phyloP scores from a whole-genome alignment of 2,113 vertebrate species.

The Cichladusa arquata region DNA sequence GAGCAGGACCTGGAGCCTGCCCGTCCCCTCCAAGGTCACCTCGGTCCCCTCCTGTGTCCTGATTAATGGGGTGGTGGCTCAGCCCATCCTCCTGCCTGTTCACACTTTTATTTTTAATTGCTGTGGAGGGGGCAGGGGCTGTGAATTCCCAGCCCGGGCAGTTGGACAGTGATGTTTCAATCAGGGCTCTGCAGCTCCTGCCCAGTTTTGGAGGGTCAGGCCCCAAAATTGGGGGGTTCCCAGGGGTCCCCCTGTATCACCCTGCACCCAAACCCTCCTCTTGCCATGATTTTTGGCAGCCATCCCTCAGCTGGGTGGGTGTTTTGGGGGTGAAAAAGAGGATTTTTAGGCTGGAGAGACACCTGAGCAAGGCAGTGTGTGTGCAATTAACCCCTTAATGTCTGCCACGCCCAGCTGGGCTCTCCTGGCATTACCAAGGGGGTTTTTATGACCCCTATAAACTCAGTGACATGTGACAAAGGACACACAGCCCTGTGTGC shows the following conservation, averaged over 20 bases:
- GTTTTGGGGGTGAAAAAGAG: not conserved
- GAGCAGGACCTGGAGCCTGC: not conserved
- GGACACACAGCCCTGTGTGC: not conserved
- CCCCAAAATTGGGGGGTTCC: accelerated
- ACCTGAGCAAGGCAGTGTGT: not conserved
- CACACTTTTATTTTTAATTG: slow-evolving; percentile 61
- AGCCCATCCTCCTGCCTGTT: not conserved
- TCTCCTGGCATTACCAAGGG: not conserved
- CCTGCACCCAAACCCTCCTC: not conserved
- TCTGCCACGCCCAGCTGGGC: accelerated
- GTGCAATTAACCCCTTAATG: accelerated
- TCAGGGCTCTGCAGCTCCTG: not conserved
- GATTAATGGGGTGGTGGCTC: not conserved
- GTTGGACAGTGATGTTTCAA: slow-evolving; percentile 37
- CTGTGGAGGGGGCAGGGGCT: not conserved
- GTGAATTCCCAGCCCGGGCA: not conserved
- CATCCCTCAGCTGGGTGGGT: not conserved
- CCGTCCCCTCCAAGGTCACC: slow-evolving; percentile 42
- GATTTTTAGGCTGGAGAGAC: not conserved
- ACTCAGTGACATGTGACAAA: not conserved
- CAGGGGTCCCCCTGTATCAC: not conserved
- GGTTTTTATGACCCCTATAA: accelerated
- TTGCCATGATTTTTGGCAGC: accelerated
- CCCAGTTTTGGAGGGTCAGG: accelerated
- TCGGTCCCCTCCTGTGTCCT: not conserved